Evolutionary conservation across 2,113 vertebrate species (phyloP).

Genomic region (Corythoichthys haematopterus): DNA sequence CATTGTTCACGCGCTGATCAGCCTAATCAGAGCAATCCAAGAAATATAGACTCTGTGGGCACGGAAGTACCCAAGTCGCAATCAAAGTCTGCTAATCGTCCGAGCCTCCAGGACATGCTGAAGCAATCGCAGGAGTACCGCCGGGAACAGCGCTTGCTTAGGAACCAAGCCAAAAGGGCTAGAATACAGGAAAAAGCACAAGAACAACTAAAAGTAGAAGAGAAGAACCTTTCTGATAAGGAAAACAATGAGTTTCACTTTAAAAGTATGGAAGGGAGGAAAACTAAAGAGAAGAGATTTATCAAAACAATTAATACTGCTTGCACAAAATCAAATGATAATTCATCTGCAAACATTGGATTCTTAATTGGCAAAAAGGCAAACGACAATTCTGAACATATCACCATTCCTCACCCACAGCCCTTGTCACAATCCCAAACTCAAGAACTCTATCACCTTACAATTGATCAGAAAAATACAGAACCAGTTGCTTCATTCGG

Average conservation of each 20-base stretch:
- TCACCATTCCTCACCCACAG: constrained; percentile 8
- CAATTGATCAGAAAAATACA: background rate
- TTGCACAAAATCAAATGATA: constrained; percentile 25
- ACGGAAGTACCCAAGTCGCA: constrained; percentile 9
- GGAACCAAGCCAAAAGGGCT: constrained; percentile 55
- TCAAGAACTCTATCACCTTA: constrained; percentile 22
- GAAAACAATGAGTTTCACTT: constrained; percentile 56
- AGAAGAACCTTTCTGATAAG: constrained; percentile 64
- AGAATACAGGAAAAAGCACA: constrained; percentile 46
- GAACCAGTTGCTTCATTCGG: background rate
- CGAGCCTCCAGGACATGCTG: constrained; percentile 70
- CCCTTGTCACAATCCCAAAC: background rate
- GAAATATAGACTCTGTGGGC: constrained; percentile 13
- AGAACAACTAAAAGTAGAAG: constrained; percentile 41
- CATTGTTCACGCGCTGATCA: constrained; percentile 8
- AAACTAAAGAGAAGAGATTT: constrained; percentile 33
- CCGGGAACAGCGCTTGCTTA: constrained; percentile 59
- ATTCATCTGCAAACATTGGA: too few species aligned
- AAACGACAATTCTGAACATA: background rate
- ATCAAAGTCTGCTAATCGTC: constrained; percentile 32
- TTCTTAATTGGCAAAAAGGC: constrained; percentile 3
- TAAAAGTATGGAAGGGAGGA: constrained; percentile 30
- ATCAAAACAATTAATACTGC: constrained; percentile 6
- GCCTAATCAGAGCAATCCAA: constrained; percentile 4
- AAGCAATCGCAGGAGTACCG: constrained; percentile 74